phyloP scores from a whole-genome alignment of 2,113 vertebrate species.

The Pelmatolapia mariae region DNA sequence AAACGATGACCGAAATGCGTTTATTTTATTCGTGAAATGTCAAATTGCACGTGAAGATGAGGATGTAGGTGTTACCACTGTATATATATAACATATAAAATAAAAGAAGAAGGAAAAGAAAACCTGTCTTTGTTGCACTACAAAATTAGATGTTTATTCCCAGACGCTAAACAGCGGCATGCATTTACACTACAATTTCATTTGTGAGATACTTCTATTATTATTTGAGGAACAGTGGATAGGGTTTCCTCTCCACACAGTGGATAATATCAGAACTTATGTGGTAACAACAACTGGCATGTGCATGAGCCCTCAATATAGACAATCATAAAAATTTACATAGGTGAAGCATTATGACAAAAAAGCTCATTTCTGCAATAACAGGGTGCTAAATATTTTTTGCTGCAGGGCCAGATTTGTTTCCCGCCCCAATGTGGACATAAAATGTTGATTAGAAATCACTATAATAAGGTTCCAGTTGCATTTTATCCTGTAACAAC shows the following conservation, averaged over 20 bases:
- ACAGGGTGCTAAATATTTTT: neutral
- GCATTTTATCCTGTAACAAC: neutral
- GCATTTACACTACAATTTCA: neutral
- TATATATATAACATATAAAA: neutral
- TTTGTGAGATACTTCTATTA: neutral
- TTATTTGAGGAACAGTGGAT: neutral
- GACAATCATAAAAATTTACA: neutral
- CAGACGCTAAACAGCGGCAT: neutral
- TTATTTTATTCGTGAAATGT: neutral
- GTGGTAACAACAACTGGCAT: fast-evolving
- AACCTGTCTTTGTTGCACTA: neutral
- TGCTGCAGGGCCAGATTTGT: neutral
- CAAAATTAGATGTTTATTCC: neutral
- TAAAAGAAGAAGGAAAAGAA: neutral
- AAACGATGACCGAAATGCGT: neutral
- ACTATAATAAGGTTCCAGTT: neutral
- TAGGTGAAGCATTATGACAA: neutral
- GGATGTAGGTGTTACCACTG: neutral
- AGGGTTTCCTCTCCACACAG: neutral
- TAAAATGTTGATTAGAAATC: neutral
- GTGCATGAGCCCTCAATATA: neutral
- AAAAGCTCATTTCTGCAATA: neutral
- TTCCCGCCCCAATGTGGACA: neutral
- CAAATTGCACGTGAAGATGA: neutral
- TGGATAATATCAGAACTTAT: fast-evolving